A percentile compares a stretch with the other conserved stretches of the same genome.
Conservation (phyloP, 2,113 vertebrate species). For the Sclerurus mexicanus region DNA sequence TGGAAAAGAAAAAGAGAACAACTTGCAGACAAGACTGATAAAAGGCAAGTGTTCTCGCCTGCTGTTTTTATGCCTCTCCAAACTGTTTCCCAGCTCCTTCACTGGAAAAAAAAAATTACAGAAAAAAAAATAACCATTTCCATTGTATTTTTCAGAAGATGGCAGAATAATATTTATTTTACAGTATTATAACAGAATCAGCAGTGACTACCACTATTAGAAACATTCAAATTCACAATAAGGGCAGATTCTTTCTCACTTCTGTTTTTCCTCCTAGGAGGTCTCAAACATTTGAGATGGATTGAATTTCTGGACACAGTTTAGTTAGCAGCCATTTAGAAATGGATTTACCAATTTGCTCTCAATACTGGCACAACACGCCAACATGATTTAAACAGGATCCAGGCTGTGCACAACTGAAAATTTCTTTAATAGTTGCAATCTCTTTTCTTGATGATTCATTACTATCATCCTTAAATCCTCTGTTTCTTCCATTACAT, state of each 20-base stretch:
- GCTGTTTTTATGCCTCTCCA: neutral
- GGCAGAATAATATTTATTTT: neutral
- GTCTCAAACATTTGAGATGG: neutral
- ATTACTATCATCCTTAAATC: neutral
- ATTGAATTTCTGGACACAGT: neutral
- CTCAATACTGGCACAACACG: neutral
- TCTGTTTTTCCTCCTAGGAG: neutral
- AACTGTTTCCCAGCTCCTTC: neutral
- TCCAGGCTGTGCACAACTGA: accelerated
- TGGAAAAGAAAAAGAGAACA: neutral
- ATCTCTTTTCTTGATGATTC: neutral
- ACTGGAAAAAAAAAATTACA: neutral
- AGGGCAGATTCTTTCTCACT: neutral
- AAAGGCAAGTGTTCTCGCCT: neutral
- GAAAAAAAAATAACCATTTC: neutral
- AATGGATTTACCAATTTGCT: neutral
- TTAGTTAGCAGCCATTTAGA: neutral
- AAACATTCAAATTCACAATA: neutral
- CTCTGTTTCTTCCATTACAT: neutral
- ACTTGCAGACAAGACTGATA: neutral
- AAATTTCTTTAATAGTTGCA: neutral
- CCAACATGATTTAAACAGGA: neutral
- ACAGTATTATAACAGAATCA: neutral
- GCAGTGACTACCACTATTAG: neutral
- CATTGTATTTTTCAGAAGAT: neutral